Evolutionary conservation across 2,888 invertebrate genomes (phyloP).

Genomic region (Parasteatoda lunata): DNA sequence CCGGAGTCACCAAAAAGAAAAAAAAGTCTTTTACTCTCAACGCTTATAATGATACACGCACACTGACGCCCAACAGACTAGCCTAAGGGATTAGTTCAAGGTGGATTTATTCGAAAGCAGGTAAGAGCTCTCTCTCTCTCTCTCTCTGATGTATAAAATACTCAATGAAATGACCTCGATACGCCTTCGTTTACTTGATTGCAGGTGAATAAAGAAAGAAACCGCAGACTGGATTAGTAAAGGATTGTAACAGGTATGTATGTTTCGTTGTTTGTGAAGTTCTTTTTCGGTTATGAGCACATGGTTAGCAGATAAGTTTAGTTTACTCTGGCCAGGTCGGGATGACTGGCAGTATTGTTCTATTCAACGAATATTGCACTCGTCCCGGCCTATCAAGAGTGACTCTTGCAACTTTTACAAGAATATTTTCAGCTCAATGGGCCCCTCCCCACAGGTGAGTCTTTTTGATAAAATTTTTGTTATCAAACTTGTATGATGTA

Average conservation of each 20-base stretch:
- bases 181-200: constrained; percentile 5
- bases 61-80: constrained; percentile 50
- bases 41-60: constrained; percentile 39
- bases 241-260: not conserved
- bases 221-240: not conserved
- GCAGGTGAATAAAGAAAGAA: constrained; percentile 15
- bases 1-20: not conserved
- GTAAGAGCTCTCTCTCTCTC: not conserved
- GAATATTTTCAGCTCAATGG: too few relatives aligned
- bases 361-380: constrained; percentile 60
- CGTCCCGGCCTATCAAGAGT: constrained; percentile 68
- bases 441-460: too few relatives aligned
- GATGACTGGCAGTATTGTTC: constrained; percentile 66
- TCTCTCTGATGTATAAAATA: too few relatives aligned
- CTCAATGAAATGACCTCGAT: not conserved
- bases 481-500: too few relatives aligned
- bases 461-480: too few relatives aligned
- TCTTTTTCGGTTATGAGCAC: constrained; percentile 38
- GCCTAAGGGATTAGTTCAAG: constrained; percentile 55
- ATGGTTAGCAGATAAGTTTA: constrained; percentile 41
- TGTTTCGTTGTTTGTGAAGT: constrained; percentile 16
- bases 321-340: constrained; percentile 67
- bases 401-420: constrained; percentile 44
- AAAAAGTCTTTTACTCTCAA: constrained; percentile 12
- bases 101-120: not conserved